phyloP scores from a whole-genome alignment of 2,113 vertebrate species.

The Paradoxurus hermaphroditus region DNA sequence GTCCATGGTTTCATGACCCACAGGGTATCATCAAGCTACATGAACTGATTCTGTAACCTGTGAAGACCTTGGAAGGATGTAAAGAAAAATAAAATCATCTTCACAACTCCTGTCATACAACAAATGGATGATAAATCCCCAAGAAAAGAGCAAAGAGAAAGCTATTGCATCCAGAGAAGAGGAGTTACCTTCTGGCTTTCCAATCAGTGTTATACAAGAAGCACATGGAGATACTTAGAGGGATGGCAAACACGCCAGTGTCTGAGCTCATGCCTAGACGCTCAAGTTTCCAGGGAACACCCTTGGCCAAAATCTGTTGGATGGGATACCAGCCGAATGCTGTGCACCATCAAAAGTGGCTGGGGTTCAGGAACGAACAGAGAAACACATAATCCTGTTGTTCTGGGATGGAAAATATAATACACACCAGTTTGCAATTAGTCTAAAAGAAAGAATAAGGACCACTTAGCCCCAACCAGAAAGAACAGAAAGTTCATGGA shows the following conservation, averaged over 20 bases:
- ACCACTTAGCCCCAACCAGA: not conserved
- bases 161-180: not conserved
- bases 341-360: not conserved
- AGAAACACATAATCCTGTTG: conserved; percentile 10
- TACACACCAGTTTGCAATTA: not conserved
- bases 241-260: not conserved
- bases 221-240: conserved; percentile 41
- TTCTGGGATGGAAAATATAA: conserved; percentile 46
- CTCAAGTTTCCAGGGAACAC: conserved; percentile 69
- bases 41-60: not conserved
- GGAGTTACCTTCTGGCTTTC: not conserved
- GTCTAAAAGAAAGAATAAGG: not conserved
- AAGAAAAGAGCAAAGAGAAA: not conserved
- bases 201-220: not conserved
- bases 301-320: conserved; percentile 49
- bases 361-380: conserved; percentile 37
- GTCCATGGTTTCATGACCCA: not conserved
- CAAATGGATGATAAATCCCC: not conserved
- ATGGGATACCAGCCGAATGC: not conserved
- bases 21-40: not conserved
- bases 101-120: not conserved
- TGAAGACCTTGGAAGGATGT: not conserved
- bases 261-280: conserved; percentile 66
- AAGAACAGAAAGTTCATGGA: conserved; percentile 36
- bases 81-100: not conserved